Base-by-base conservation (phyloP, 1,140 invertebrate genomes). In the Tenebrio molitor region DNA sequence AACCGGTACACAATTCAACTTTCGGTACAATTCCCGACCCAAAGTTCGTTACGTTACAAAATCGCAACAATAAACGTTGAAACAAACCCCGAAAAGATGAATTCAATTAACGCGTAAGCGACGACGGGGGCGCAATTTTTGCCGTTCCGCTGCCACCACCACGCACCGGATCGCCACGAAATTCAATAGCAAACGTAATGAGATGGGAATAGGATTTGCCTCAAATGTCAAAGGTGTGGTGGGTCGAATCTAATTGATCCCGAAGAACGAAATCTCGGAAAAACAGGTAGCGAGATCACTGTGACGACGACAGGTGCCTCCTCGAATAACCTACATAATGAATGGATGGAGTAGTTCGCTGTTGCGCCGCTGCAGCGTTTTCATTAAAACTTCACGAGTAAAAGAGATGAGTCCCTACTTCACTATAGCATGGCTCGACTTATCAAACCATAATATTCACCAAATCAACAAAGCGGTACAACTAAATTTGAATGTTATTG, bases 171-270 rank as follows among this genome's bases (percentile, higher is more conserved):
- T 58, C 21, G n/a, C 50, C 50, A 5, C 50, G 50, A 58, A 58
- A 29, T 58, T 58, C 50, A 58, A 58, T 58, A 29, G 50, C 23
- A 58, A 58, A 12, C 19, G 50, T 58, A 58, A 58, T 58, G 50
- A 58, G 50, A 25, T 29, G 50, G 50, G 19, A 50, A 50, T 50
- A 50, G 50, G 50, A 58, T 58, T 58, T 50, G 15, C 50, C 50
- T 58, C 50, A 25, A 58, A 58, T 58, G 50, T 58, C 50, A 58
- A 58, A 58, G 50, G 50, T 58, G 50, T 58, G 50, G 50, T 58
- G 50, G 50, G 50, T 58, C 50, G 50, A 29, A 58, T 58, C 50
- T 58, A 58, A 58, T 58, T 58, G 50, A 58, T 58, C 50, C 50
- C 23, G 23, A 29, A 19, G 17, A 53, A 16, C 14, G 42, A 8